phyloP scores from a whole-genome alignment of 2,888 invertebrate genomes.

The Odontocolon sp. region DNA sequence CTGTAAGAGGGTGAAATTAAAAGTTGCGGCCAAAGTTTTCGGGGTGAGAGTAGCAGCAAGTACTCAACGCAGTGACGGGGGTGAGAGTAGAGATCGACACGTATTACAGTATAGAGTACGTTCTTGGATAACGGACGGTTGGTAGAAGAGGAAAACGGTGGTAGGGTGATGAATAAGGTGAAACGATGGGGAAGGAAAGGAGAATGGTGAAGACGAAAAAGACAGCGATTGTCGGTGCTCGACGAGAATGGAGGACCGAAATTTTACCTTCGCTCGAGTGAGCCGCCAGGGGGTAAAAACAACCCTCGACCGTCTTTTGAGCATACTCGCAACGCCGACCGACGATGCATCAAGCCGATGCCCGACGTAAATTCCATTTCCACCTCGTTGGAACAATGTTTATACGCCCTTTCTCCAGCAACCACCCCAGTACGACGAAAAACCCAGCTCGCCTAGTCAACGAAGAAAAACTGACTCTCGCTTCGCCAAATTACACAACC shows the following conservation, averaged over 20 bases:
- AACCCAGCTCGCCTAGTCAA: conserved; percentile 45
- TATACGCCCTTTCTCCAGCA: conserved; percentile 40
- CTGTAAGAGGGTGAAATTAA: conserved; percentile 62
- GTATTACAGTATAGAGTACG: conserved; percentile 21
- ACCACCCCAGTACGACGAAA: conserved; percentile 35
- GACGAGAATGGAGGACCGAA: conserved; percentile 52
- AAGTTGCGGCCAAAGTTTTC: conserved; percentile 62
- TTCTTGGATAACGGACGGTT: not conserved
- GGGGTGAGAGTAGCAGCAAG: not conserved
- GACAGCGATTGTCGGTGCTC: conserved; percentile 18
- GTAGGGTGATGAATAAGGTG: conserved; percentile 7
- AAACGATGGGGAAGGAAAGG: conserved; percentile 1
- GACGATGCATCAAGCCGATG: conserved; percentile 56
- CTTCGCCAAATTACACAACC: conserved; percentile 54
- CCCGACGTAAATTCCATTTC: conserved; percentile 59
- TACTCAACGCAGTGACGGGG: not conserved
- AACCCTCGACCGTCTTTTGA: conserved; percentile 52
- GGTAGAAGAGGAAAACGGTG: not conserved
- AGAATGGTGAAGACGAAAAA: conserved; percentile 18
- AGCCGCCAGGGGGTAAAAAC: conserved; percentile 41
- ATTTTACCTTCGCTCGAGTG: conserved; percentile 46
- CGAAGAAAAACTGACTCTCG: conserved; percentile 57
- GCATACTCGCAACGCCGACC: conserved; percentile 11
- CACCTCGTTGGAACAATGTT: conserved; percentile 61
- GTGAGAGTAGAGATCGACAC: conserved; percentile 52